Percentiles rank a stretch among this genome's conserved stretches.
phyloP scores from a whole-genome alignment of 2,888 invertebrate genomes.

The Drosophila algonquin region DNA sequence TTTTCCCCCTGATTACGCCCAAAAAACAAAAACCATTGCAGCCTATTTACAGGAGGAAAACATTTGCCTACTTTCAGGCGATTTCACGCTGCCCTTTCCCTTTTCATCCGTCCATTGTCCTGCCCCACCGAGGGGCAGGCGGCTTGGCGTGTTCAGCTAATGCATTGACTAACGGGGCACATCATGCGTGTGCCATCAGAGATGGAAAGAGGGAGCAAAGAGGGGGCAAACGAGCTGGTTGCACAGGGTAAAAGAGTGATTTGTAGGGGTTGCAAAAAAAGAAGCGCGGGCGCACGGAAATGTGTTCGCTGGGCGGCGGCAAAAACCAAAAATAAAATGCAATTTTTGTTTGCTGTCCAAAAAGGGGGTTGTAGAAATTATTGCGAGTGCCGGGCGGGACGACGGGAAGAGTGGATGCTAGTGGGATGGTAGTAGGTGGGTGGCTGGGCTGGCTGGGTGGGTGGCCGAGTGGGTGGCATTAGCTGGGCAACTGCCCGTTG shows the following conservation, averaged over 20 bases:
- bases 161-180: conserved; percentile 76
- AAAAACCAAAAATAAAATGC: conserved; percentile 77
- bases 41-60: conserved; percentile 8
- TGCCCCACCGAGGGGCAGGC: background rate
- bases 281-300: conserved; percentile 27
- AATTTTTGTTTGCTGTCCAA: conserved; percentile 74
- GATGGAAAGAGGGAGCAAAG: background rate
- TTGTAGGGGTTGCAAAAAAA: conserved; percentile 35
- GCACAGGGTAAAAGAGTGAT: conserved; percentile 13
- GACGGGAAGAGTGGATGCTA: conserved; percentile 9
- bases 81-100: conserved; percentile 19
- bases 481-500: conserved; percentile 46
- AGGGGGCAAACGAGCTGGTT: background rate
- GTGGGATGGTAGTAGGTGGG: background rate
- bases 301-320: conserved; percentile 40
- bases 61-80: conserved; percentile 23
- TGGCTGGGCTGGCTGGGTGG: no score
- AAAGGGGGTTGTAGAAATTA: conserved; percentile 64
- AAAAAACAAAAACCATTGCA: conserved; percentile 11
- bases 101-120: conserved; percentile 21
- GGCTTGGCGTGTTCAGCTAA: conserved; percentile 50
- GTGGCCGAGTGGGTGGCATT: conserved; percentile 69
- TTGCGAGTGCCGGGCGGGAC: conserved; percentile 53
- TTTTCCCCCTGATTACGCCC: background rate
- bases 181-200: conserved; percentile 52